Percentiles rank a stretch among this genome's conserved stretches.
phyloP scores from a whole-genome alignment of 23 tunicate genomes.

The Oikopleura dioica region DNA sequence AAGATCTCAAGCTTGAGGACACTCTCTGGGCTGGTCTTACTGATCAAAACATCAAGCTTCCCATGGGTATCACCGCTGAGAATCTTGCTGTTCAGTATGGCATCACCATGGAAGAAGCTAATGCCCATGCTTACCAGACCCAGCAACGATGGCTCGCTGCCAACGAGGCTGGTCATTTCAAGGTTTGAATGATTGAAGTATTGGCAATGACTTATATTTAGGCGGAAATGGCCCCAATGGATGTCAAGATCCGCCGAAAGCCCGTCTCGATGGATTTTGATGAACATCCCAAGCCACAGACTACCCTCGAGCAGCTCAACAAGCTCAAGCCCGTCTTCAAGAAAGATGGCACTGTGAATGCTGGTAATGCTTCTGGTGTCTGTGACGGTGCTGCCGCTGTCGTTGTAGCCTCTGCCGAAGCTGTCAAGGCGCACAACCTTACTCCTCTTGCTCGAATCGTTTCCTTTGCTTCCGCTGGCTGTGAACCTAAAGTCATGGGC shows the following conservation, averaged over 20 bases:
- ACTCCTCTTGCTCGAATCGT: background rate
- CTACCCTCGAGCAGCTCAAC: conserved; percentile 65
- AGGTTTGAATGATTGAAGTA: no score
- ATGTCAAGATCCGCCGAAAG: conserved; percentile 38
- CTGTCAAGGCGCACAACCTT: conserved; percentile 14
- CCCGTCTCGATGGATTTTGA: conserved; percentile 31
- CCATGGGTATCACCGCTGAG: conserved; percentile 98
- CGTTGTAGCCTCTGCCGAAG: conserved; percentile 77
- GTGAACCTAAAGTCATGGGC: conserved; percentile 5
- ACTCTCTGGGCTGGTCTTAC: conserved; percentile 93
- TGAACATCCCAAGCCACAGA: conserved; percentile 80
- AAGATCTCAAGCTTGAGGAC: conserved; percentile 75
- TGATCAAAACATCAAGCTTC: conserved; percentile 52
- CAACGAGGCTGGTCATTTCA: conserved; percentile 64
- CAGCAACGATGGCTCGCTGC: conserved; percentile 78
- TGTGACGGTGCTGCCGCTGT: conserved; percentile 96
- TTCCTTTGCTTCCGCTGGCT: conserved; percentile 10
- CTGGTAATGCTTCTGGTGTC: conserved; percentile 99
- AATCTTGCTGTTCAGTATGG: conserved; percentile 67
- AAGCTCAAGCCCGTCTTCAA: conserved; percentile 75
- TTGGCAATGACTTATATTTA: no score
- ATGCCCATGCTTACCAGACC: conserved; percentile 48
- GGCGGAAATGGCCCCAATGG: conserved; percentile 51
- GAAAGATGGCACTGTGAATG: conserved; percentile 77
- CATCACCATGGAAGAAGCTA: conserved; percentile 54